These are phyloP conservation scores for Gnathonemus echidnorhynchus DNA, from an alignment of 2,113 vertebrate genomes.

Conservation along the genomic window DNA sequence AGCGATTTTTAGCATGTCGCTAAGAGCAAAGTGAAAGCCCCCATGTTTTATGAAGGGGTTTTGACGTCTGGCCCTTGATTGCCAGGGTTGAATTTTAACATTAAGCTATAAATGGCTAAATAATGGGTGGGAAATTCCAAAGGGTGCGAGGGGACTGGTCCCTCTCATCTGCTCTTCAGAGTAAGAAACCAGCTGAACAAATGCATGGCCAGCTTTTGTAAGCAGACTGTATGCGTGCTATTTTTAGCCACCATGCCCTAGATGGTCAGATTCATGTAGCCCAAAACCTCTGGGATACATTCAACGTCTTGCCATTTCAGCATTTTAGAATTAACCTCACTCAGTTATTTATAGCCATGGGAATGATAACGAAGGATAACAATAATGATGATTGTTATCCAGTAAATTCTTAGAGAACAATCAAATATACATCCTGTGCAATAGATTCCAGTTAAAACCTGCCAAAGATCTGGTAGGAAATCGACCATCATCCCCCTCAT, in stretches of 20 bases:
- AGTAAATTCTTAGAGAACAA: not conserved
- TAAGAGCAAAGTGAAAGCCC: not conserved
- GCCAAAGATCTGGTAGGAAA: not conserved
- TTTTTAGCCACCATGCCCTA: not conserved
- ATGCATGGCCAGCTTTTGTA: not conserved
- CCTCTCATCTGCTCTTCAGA: not conserved
- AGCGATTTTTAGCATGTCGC: not conserved
- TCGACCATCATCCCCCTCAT: not conserved
- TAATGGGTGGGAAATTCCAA: not conserved
- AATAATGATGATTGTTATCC: not conserved
- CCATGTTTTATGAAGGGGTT: not conserved
- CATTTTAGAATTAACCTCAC: not conserved
- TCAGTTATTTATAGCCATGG: not conserved
- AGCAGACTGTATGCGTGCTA: not conserved
- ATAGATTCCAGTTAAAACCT: not conserved
- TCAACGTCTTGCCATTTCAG: not conserved
- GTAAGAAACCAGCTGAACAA: not conserved
- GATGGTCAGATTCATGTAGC: not conserved
- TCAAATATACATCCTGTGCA: not conserved
- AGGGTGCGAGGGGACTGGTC: not conserved
- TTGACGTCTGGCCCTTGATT: not conserved
- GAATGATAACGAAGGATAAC: not conserved
- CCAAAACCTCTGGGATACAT: not conserved
- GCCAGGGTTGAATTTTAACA: not conserved
- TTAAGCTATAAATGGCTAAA: not conserved